A percentile compares a stretch with the other conserved stretches of the same genome.
These are phyloP conservation scores for Halocynthia aurantium DNA, from an alignment of 23 tunicate genomes.

Conservation along the genomic window DNA sequence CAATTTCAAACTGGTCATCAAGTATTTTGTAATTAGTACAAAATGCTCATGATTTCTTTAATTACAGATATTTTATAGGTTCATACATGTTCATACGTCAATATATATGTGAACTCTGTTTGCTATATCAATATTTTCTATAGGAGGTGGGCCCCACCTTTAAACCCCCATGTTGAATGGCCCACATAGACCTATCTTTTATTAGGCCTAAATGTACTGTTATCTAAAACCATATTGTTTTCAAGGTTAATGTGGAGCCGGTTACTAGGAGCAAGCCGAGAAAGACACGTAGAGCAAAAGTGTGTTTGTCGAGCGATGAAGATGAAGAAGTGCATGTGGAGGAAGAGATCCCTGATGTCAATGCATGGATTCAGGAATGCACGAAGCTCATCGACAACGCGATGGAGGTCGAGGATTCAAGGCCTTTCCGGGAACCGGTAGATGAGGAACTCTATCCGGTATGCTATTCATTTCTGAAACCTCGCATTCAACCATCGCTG, in stretches of 20 bases:
- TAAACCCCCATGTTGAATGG: too few species aligned
- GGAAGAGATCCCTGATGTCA: conserved; percentile 13
- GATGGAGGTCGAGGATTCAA: conserved; percentile 34
- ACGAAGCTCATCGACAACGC: conserved; percentile 19
- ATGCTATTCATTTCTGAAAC: neutral
- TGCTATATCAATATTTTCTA: too few species aligned
- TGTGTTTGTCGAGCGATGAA: neutral
- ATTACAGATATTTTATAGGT: too few species aligned
- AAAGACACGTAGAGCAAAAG: neutral
- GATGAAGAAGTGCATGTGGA: conserved; percentile 21
- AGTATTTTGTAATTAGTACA: too few species aligned
- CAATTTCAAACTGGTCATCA: too few species aligned
- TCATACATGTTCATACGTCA: too few species aligned
- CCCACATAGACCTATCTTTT: too few species aligned
- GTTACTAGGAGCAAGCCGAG: neutral
- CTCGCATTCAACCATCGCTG: too few species aligned
- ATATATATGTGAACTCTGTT: too few species aligned
- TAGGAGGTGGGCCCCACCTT: too few species aligned
- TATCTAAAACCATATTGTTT: neutral
- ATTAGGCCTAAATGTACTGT: neutral
- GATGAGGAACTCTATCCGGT: conserved; percentile 30
- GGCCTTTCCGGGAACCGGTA: conserved; percentile 34
- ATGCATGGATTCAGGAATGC: conserved; percentile 27
- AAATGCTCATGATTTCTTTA: too few species aligned
- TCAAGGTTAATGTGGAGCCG: neutral